Evolutionary conservation across 2,797 vertebrate species (phyloP).

Genomic region (Chaunax sp.): DNA sequence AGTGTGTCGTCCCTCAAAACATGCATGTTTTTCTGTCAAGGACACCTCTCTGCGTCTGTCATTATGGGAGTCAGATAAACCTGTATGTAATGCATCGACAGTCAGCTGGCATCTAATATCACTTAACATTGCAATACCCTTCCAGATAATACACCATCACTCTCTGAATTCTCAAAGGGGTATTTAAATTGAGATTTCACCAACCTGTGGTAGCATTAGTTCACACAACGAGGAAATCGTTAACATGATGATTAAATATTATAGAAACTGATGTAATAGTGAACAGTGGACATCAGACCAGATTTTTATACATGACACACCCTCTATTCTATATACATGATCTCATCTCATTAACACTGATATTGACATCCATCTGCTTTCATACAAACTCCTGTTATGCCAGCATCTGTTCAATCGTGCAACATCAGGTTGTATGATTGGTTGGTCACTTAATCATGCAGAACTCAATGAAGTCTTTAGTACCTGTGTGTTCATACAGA

Average conservation of each 20-base stretch:
- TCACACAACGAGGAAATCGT: background rate
- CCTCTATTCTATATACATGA: background rate
- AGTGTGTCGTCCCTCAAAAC: conserved; percentile 38
- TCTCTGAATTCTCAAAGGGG: conserved; percentile 5
- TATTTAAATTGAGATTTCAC: conserved; percentile 30
- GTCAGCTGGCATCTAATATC: conserved; percentile 58
- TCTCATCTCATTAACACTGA: background rate
- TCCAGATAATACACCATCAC: conserved; percentile 38
- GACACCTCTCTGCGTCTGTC: conserved; percentile 14
- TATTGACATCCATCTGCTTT: background rate
- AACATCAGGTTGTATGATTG: too few relatives aligned
- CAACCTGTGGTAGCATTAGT: conserved; percentile 7
- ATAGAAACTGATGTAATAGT: background rate
- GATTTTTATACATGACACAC: background rate
- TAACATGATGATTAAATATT: conserved; percentile 28
- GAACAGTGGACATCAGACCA: background rate
- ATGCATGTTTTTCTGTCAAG: conserved; percentile 56
- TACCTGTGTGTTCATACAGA: background rate
- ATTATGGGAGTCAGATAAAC: conserved; percentile 46
- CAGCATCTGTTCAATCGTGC: too few relatives aligned
- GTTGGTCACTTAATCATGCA: background rate
- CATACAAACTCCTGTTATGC: background rate
- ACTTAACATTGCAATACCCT: conserved; percentile 70
- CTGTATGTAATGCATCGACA: conserved; percentile 54
- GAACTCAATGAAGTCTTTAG: background rate